Base-by-base conservation (phyloP, 2,113 vertebrate species). In the Psettodes erumei region DNA sequence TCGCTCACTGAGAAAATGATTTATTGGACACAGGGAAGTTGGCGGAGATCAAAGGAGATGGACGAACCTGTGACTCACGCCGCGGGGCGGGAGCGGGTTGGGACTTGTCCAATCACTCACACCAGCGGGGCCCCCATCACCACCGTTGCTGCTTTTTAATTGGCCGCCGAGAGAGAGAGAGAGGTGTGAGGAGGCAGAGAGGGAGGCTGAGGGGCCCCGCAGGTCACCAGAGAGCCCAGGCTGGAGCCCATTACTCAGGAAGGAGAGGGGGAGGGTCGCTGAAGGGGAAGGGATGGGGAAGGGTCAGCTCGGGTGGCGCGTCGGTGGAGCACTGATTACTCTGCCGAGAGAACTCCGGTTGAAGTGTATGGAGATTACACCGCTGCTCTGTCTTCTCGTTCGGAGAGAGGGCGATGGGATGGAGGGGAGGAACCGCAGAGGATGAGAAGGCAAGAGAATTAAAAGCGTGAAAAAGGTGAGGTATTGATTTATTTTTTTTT, bases 91-190 rank as follows among this genome's bases (percentile, higher is more conserved):
- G 60, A 87, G 74, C 75, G 81, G 81, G 76, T 81, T 43, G 72
- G 74, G 75, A 71, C 89, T 80, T 30, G 59, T 87, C 89, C 93
- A 91, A 92, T 93, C 93, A 91, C 75, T 75, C 54, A 53, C 42
- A 79, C 83, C 81, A 89, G 88, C 71, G 25, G 80, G 91, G 60
- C 50, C 30, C 53, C 65, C 63, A 63, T 85, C 82, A 69, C 77
- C 15, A 21, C 72, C 61, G 63, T 71, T 32, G 40, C 45, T 61
- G 69, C 74, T 77, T 88, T 93, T 93, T 93, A 94, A 94, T 93
- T 95, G 92, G 88, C 84, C 54, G 21, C 71, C n/a, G 59, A 43
- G 83, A 72, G 50, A 30, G 60, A 76, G 43, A 54, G 33, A 54
- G 62, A 68, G 28, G 12, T 18, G 67, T 8, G 55, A 37, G 75